Conservation (phyloP, 2,888 invertebrate species). For the Lucinisca nassula region DNA sequence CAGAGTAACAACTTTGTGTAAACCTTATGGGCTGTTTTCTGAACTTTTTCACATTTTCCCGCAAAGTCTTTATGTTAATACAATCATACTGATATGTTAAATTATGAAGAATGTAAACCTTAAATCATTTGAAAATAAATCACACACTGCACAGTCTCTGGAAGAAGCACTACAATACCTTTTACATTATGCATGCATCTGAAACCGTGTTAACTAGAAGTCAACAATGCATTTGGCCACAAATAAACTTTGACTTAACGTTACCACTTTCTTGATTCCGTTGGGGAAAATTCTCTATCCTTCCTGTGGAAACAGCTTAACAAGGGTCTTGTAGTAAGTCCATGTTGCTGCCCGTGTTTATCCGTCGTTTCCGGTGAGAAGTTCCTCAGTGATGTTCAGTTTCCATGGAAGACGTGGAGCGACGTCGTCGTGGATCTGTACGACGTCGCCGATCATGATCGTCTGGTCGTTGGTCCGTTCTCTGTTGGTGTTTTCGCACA, state of each 20-base stretch:
- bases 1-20: background rate
- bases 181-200: too few species aligned
- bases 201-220: too few species aligned
- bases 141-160: too few species aligned
- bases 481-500: background rate
- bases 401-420: constrained; percentile 28
- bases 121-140: too few species aligned
- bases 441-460: constrained; percentile 22
- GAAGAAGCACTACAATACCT: background rate
- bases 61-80: background rate
- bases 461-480: too few species aligned
- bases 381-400: background rate
- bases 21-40: background rate
- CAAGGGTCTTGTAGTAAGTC: too few species aligned
- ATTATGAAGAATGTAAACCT: too few species aligned
- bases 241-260: too few species aligned
- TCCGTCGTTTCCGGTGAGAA: constrained; percentile 38
- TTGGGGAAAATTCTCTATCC: too few species aligned
- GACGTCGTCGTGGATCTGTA: constrained; percentile 32
- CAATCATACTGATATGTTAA: background rate
- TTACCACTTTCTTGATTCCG: too few species aligned
- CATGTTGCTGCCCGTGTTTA: constrained; percentile 6
- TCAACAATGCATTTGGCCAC: too few species aligned
- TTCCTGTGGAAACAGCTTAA: too few species aligned
- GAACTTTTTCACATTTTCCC: background rate